Evolutionary conservation across 2,113 vertebrate species (phyloP).

Genomic region (Leucoraja erinaceus): DNA sequence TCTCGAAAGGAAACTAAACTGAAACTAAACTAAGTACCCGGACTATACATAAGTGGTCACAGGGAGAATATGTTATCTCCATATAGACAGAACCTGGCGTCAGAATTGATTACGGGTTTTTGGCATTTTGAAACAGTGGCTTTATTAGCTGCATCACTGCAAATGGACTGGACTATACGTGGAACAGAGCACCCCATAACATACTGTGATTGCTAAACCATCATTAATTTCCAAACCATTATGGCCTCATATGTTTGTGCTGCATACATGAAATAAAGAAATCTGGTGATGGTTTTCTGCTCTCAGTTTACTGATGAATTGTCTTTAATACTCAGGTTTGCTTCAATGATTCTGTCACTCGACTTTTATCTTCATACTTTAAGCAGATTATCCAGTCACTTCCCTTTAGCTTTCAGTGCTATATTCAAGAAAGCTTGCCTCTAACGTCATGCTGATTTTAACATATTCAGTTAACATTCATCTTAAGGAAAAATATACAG

Average conservation of each 20-base stretch:
- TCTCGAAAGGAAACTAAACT: too few relatives aligned
- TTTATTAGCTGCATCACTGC: too few relatives aligned
- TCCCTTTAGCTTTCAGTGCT: neutral
- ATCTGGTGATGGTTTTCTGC: neutral
- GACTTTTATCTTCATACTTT: neutral
- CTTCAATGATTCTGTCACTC: neutral
- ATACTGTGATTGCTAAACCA: neutral
- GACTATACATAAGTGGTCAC: too few relatives aligned
- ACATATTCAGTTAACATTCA: neutral
- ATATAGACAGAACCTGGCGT: too few relatives aligned
- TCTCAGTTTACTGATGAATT: neutral
- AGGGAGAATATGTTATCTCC: too few relatives aligned
- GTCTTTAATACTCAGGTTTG: neutral
- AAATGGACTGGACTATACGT: too few relatives aligned
- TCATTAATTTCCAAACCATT: neutral
- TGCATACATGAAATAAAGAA: neutral
- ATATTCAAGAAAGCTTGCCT: neutral
- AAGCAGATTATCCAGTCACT: neutral
- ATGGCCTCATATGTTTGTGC: neutral
- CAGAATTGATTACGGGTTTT: too few relatives aligned
- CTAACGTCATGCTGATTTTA: neutral
- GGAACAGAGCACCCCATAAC: too few relatives aligned
- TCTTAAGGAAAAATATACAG: too few relatives aligned
- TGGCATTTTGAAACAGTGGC: too few relatives aligned
- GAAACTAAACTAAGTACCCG: too few relatives aligned